These are phyloP conservation scores for Oncorhynchus kisutch DNA, from an alignment of 2,113 vertebrate species.

Conservation along the genomic window DNA sequence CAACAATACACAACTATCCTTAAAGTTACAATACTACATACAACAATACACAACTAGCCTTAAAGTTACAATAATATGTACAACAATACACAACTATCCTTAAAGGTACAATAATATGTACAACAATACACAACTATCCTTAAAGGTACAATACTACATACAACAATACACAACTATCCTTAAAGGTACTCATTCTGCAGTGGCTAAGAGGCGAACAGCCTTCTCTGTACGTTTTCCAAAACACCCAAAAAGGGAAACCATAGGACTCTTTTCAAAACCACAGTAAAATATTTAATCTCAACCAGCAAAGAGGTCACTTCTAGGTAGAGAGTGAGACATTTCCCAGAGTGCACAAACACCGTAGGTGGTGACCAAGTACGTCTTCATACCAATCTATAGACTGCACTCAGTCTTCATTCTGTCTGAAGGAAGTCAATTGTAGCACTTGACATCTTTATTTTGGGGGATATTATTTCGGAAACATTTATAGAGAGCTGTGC, in stretches of 20 bases:
- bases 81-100: too few relatives aligned
- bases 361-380: not conserved
- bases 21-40: fast-evolving
- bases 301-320: not conserved
- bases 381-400: not conserved
- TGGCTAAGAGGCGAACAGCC: not conserved
- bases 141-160: too few relatives aligned
- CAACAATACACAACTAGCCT: too few relatives aligned
- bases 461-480: not conserved
- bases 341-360: not conserved
- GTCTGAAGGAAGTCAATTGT: not conserved
- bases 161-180: not conserved
- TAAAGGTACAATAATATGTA: too few relatives aligned
- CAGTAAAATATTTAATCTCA: not conserved
- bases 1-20: not conserved
- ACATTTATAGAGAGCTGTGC: not conserved
- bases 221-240: not conserved
- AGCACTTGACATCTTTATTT: not conserved
- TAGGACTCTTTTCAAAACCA: not conserved
- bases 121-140: too few relatives aligned
- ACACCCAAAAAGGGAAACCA: not conserved
- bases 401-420: not conserved
- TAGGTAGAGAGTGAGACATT: not conserved
- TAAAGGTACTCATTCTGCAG: not conserved
- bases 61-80: too few relatives aligned